Base-by-base conservation (phyloP, 1,140 invertebrate species). In the Drosophila oshimai region DNA sequence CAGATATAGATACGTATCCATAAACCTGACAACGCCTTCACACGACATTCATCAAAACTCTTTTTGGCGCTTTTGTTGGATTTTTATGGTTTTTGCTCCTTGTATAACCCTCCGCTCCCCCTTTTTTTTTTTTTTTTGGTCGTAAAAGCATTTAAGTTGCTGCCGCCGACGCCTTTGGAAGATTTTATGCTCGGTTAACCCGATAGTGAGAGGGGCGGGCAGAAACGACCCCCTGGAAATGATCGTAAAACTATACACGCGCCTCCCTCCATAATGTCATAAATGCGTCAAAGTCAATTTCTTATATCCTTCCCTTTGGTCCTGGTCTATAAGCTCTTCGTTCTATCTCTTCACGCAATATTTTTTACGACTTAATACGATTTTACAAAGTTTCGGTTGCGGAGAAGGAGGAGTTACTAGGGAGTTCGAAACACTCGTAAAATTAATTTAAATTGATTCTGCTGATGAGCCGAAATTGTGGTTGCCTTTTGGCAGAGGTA, bases 191-290 rank as follows among this genome's bases (percentile, higher is more conserved):
- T 64, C 81, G 60, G 81, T 86, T 86, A 87, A 86, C 51, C 61
- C 67, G 72, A 74, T 80, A 72, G 65, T 72, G 34, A 18, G 6
- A 12, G n/a, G 46, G 12, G 7, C 17, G 60, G 37, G 51, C 28
- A 13, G 13, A n/a, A 28, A 9, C 12, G 33, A 36, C 45, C 18
- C 33, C 33, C 39, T 12, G 26, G 36, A 17, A 37, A 17, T 34
- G 80, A 80, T 84, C 80, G 49, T 84, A 86, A 84, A 86, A 80
- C 80, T 76, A 86, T 62, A 84, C 80, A 84, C 80, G 80, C 80
- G 61, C 61, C 61, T 65, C 18, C 42, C 33, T 64, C 51, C 75
- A n/a, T n/a, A n/a, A n/a, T n/a, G 61, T 60, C 79, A 74, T 83
- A 83, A 84, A 86, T 64, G 65, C 75, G 80, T 75, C 80, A 80